Evolutionary conservation across 1,140 invertebrate species (phyloP), one percentile per base, ranked within the genome.

Genomic region (Tetramorium simillimum): DNA sequence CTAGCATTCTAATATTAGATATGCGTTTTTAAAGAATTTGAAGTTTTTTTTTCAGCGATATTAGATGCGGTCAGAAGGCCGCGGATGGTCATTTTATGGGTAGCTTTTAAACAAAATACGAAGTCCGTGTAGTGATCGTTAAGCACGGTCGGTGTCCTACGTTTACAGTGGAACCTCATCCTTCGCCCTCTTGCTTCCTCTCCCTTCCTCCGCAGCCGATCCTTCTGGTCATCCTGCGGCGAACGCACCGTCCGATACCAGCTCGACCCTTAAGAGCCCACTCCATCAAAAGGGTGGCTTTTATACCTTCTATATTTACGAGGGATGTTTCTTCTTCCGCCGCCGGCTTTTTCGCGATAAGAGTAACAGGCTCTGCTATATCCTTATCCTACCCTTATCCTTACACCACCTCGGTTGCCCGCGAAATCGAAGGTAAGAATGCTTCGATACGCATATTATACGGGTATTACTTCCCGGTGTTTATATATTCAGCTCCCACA

Each of bases 241-340:
- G 84, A 88, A 91, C 88, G 86, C 85, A 89, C 85, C 77, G 87
- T 70, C 86, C 91, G 92, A 93, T 93, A 92, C 91, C 89, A 85
- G 87, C 78, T 89, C 78, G 89, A 92, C 86, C 92, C 92, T 94
- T 94, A 93, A 94, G 92, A 94, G 92, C 92, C 92, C 91, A 94
- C 94, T 95, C 94, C 92, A 95, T 95, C 94, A 95, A 93, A 94
- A 93, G 92, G 93, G 92, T 93, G 88, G 93, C 93, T 94, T 95
- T 94, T 95, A 94, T 95, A 93, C 92, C 90, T 94, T 91, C 91
- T 93, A 94, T 94, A 95, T 95, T 94, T 94, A 94, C 93, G 93
- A 93, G 92, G 90, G 91, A 94, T 93, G 93, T 94, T 94, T 94
- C 92, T 94, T 92, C 91, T 93, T 92, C 91, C 91, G 91, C 87